A percentile compares a stretch with the other conserved stretches of the same genome.
Evolutionary conservation across 2,797 vertebrate species (phyloP).

Genomic region (Choloepus didactylus): DNA sequence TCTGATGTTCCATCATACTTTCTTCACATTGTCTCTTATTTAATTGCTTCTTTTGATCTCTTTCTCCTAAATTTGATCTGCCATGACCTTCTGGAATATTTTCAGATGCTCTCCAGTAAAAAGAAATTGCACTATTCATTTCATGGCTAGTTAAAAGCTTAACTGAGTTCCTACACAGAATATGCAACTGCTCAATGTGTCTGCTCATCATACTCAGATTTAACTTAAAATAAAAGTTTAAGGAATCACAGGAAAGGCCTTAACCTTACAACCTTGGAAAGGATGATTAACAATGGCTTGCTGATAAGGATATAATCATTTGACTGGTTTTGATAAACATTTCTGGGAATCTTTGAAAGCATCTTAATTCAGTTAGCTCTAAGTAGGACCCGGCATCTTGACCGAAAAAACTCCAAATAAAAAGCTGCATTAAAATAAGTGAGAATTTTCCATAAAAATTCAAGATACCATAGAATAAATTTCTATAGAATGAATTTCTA

Average conservation of each 20-base stretch:
- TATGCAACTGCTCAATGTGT: not conserved
- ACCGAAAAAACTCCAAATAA: constrained; percentile 33
- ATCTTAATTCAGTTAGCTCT: not conserved
- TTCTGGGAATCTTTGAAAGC: constrained; percentile 23
- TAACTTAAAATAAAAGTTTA: constrained; percentile 12
- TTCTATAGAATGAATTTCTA: constrained; percentile 2
- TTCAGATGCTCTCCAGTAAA: constrained; percentile 24
- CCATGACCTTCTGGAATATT: constrained; percentile 43
- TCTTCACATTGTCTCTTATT: constrained; percentile 45
- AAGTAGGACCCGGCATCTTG: not conserved
- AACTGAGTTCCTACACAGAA: not conserved
- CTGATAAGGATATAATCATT: constrained; percentile 17
- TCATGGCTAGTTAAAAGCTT: constrained; percentile 24
- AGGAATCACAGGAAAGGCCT: not conserved
- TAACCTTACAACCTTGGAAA: not conserved
- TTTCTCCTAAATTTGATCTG: constrained; percentile 26
- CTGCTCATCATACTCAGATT: not conserved
- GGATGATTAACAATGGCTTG: constrained; percentile 39
- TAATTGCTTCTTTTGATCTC: constrained; percentile 62
- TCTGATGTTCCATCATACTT: constrained; percentile 1
- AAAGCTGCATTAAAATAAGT: constrained; percentile 51
- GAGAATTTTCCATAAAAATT: constrained; percentile 64
- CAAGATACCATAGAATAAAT: constrained; percentile 37
- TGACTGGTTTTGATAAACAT: constrained; percentile 60
- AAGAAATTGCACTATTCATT: constrained; percentile 27